phyloP scores from a whole-genome alignment of 2,797 vertebrate genomes.

The Pteronotus mesoamericanus region DNA sequence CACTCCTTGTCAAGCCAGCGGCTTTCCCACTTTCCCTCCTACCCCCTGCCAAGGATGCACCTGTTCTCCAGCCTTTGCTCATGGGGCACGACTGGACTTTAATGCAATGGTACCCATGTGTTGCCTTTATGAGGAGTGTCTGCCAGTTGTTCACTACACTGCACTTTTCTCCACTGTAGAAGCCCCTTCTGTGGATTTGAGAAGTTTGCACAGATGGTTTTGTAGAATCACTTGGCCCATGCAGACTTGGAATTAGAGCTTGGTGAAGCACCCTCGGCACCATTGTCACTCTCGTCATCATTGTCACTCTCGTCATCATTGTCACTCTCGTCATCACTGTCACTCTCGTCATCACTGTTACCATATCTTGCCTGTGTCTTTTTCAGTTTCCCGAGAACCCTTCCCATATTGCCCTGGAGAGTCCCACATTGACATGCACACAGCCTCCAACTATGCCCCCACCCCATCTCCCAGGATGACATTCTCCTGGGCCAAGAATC shows the following conservation, averaged over 20 bases:
- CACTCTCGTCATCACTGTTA: neutral
- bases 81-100: neutral
- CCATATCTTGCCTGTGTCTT: neutral
- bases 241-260: neutral
- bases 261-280: neutral
- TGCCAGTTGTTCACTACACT: rapidly evolving
- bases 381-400: neutral
- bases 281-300: neutral
- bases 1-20: neutral
- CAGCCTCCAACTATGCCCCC: neutral
- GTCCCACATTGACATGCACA: too few relatives aligned
- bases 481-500: neutral
- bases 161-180: too few relatives aligned
- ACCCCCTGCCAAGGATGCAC: neutral
- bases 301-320: neutral
- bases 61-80: neutral
- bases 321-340: neutral
- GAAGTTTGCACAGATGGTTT: rapidly evolving
- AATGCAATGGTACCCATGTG: neutral
- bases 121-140: neutral
- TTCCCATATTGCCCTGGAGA: neutral
- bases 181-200: neutral
- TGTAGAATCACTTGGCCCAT: neutral
- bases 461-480: neutral
- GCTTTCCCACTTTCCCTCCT: neutral